Percentiles rank a stretch among this genome's conserved stretches.
phyloP scores from a whole-genome alignment of 2,888 invertebrate genomes.

The Tridacna gigas region DNA sequence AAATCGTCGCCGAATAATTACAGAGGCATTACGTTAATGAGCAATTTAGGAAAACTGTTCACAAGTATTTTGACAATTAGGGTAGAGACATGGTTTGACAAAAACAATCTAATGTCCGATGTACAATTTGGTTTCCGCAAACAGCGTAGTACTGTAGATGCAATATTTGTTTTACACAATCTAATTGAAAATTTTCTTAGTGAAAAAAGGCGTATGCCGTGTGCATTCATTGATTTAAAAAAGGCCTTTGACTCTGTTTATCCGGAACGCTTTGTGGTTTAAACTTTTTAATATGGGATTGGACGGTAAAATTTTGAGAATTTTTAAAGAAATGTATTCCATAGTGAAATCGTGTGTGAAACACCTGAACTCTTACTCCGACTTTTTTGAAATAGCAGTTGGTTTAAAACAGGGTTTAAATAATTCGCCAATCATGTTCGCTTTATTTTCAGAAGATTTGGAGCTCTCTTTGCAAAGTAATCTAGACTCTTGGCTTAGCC shows the following conservation, averaged over 20 bases:
- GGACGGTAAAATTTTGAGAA: not conserved
- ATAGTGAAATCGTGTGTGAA: not conserved
- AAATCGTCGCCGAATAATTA: no score
- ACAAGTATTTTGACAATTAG: no score
- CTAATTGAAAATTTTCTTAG: not conserved
- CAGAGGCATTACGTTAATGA: no score
- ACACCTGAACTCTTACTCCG: not conserved
- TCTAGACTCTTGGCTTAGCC: not conserved
- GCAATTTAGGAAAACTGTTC: no score
- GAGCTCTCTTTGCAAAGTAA: not conserved
- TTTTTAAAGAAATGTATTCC: not conserved
- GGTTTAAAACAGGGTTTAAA: constrained; percentile 3
- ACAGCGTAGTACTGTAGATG: not conserved
- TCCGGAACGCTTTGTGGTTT: not conserved
- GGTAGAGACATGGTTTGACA: no score
- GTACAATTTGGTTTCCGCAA: not conserved
- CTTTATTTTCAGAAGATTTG: constrained; percentile 7
- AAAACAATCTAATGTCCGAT: not conserved
- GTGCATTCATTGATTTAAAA: not conserved
- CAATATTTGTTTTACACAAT: not conserved
- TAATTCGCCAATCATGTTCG: not conserved
- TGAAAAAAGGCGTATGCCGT: not conserved
- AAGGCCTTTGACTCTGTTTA: not conserved
- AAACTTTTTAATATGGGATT: not conserved
- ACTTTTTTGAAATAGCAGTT: not conserved